A percentile compares a stretch with the other conserved stretches of the same genome.
Conservation (phyloP, 2,888 invertebrate species). For the Empis livida region DNA sequence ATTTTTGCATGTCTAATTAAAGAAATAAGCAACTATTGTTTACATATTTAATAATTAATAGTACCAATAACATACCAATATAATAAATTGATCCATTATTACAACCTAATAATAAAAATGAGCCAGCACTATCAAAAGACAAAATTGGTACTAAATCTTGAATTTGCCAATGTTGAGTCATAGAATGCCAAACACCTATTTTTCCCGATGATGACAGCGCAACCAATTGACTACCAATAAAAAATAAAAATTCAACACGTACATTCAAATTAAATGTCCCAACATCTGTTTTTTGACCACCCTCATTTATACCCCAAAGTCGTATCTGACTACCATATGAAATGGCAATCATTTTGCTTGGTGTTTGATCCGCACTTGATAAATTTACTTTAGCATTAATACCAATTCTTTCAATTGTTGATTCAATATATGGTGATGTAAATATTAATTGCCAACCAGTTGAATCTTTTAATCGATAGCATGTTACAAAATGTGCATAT, state of each 20-base stretch:
- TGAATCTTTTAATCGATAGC: conserved; percentile 88
- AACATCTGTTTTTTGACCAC: conserved; percentile 59
- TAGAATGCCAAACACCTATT: conserved; percentile 99
- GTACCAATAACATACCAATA: conserved; percentile 54
- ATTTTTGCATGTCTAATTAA: conserved; percentile 93
- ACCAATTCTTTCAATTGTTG: conserved; percentile 77
- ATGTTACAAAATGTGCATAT: conserved; percentile 89
- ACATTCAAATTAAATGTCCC: conserved; percentile 86
- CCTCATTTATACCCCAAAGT: conserved; percentile 68
- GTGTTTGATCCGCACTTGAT: conserved; percentile 41
- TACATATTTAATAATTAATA: background rate
- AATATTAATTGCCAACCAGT: conserved; percentile 94
- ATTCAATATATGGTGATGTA: conserved; percentile 83
- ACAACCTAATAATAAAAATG: conserved; percentile 87
- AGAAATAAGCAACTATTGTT: background rate
- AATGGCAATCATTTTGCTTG: conserved; percentile 71
- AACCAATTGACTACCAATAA: conserved; percentile 96
- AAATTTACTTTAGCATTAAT: conserved; percentile 56
- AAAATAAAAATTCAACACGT: conserved; percentile 88
- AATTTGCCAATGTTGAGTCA: conserved; percentile 98
- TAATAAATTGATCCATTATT: conserved; percentile 95
- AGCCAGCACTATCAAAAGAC: conserved; percentile 94
- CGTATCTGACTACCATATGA: conserved; percentile 63
- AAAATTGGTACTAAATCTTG: conserved; percentile 92
- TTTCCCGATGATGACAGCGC: conserved; percentile 85